Evolutionary conservation across 2,888 invertebrate species (phyloP).

Genomic region (Sinohyriopsis cumingii): DNA sequence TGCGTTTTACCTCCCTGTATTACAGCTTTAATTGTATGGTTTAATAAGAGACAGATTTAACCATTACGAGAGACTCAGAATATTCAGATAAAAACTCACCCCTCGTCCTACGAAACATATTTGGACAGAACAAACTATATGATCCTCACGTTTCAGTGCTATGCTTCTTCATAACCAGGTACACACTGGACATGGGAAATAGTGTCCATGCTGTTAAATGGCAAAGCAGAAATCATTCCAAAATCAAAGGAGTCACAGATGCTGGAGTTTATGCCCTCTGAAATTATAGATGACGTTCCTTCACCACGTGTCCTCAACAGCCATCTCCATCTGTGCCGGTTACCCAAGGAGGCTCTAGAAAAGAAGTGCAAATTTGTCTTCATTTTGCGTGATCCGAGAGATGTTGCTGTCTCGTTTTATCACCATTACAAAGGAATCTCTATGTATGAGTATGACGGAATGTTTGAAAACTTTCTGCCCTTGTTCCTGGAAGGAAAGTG

Average conservation of each 20-base stretch:
- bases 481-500: slow-evolving; percentile 39
- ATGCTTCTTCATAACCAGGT: slow-evolving; percentile 12
- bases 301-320: slow-evolving; percentile 28
- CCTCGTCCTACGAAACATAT: too few relatives aligned
- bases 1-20: too few relatives aligned
- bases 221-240: slow-evolving; percentile 9
- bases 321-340: slow-evolving; percentile 12
- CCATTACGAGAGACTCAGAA: too few relatives aligned
- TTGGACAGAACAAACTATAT: too few relatives aligned
- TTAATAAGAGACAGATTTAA: too few relatives aligned
- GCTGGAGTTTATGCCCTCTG: slow-evolving; percentile 18
- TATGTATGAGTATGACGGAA: slow-evolving; percentile 37
- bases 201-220: slow-evolving; percentile 22
- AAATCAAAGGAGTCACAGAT: slow-evolving; percentile 13
- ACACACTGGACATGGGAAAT: slow-evolving; percentile 38
- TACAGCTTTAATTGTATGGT: too few relatives aligned
- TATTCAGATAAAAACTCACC: too few relatives aligned
- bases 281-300: slow-evolving; percentile 12
- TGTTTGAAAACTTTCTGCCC: slow-evolving; percentile 33
- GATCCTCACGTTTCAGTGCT: background rate
- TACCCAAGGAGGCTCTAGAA: slow-evolving; percentile 26
- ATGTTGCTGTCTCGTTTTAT: slow-evolving; percentile 31
- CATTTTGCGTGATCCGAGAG: slow-evolving; percentile 31
- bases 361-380: slow-evolving; percentile 27
- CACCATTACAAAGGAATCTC: slow-evolving; percentile 17